phyloP scores from a whole-genome alignment of 1,140 invertebrate species.

The Homarus americanus region DNA sequence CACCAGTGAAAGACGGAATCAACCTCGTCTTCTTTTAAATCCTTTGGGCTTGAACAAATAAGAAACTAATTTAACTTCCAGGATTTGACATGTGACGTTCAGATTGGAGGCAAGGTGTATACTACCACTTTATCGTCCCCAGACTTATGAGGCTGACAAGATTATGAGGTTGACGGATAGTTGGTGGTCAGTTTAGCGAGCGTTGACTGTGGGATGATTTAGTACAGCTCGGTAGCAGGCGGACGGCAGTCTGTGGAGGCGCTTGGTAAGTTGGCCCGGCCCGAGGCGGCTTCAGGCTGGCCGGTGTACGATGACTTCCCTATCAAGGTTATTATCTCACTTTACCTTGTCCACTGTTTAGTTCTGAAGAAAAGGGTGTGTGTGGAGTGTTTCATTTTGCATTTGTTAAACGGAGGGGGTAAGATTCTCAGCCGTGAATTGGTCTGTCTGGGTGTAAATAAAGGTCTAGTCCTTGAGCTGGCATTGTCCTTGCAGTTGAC shows the following conservation, averaged over 20 bases:
- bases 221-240: slow-evolving; percentile 26
- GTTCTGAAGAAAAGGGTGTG: not conserved
- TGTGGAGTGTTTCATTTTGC: not conserved
- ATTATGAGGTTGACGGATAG: slow-evolving; percentile 40
- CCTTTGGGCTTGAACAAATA: not conserved
- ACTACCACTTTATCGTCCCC: not conserved
- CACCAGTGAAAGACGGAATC: not conserved
- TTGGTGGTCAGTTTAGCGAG: slow-evolving; percentile 48
- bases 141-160: slow-evolving; percentile 27
- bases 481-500: slow-evolving; percentile 57
- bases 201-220: slow-evolving; percentile 62
- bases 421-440: not conserved
- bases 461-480: slow-evolving; percentile 22
- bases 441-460: not conserved
- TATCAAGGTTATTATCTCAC: not conserved
- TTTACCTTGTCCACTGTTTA: not conserved
- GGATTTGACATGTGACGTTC: not conserved
- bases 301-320: slow-evolving; percentile 53
- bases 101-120: not conserved
- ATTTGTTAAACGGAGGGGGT: not conserved
- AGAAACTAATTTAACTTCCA: too few relatives aligned
- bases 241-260: slow-evolving; percentile 7
- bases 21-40: not conserved
- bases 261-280: slow-evolving; percentile 55
- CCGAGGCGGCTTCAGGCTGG: slow-evolving; percentile 51